phyloP scores from a whole-genome alignment of 2,113 vertebrate genomes.

The Brachyistius frenatus region DNA sequence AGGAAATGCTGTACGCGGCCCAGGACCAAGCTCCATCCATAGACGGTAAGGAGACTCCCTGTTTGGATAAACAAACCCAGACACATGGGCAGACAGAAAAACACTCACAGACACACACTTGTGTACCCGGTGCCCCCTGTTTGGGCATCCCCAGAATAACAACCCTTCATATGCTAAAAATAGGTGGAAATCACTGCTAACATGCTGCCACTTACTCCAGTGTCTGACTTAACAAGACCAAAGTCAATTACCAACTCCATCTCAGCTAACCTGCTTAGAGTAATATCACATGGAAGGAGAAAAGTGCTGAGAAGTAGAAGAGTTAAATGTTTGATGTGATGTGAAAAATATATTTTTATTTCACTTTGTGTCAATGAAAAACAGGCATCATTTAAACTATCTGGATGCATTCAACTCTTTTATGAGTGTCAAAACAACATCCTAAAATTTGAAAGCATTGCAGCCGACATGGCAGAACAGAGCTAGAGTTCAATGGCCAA shows the following conservation, averaged over 20 bases:
- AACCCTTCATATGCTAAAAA: conserved; percentile 65
- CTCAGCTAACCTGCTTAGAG: too few relatives aligned
- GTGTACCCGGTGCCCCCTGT: conserved; percentile 39
- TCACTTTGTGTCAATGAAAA: too few relatives aligned
- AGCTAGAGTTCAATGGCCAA: conserved; percentile 2
- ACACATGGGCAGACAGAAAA: conserved; percentile 4
- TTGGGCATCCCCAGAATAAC: conserved; percentile 76
- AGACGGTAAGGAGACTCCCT: conserved; percentile 90
- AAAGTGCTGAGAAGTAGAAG: neutral
- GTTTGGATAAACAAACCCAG: conserved; percentile 41
- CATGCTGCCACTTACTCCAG: conserved; percentile 29
- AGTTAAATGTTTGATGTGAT: neutral
- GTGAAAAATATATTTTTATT: neutral
- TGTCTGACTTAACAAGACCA: conserved; percentile 21
- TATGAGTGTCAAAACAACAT: neutral
- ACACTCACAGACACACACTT: conserved; percentile 19
- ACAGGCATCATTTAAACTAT: neutral
- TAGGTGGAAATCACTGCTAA: conserved; percentile 60
- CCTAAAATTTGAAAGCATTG: neutral
- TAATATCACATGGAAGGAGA: neutral
- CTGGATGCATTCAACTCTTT: too few relatives aligned
- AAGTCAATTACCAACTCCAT: conserved; percentile 12
- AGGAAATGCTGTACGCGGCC: conserved; percentile 98
- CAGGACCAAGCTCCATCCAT: conserved; percentile 98
- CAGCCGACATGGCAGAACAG: neutral